phyloP scores from a whole-genome alignment of 2,797 vertebrate species.

The Centropyge bicolor region DNA sequence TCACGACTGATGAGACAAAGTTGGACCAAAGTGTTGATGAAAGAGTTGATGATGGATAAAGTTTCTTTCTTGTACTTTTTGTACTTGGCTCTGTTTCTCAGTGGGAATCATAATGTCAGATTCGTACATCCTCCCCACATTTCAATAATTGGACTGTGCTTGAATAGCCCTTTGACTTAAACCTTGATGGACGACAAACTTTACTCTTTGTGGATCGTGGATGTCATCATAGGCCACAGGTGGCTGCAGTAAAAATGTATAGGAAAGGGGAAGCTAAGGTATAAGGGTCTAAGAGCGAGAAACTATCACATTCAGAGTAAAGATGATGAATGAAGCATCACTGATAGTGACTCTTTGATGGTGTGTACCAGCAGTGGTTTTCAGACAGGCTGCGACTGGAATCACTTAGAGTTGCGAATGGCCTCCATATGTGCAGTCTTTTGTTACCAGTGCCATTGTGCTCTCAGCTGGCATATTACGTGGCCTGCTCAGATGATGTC shows the following conservation, averaged over 20 bases:
- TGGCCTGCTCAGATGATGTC: conserved; percentile 20
- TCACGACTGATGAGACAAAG: too few relatives aligned
- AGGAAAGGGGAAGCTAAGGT: background rate
- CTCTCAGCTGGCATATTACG: conserved; percentile 29
- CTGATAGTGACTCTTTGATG: background rate
- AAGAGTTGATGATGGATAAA: too few relatives aligned
- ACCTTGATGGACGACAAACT: background rate
- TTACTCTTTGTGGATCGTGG: conserved; percentile 5
- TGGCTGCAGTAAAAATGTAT: background rate
- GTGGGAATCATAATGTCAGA: conserved; percentile 38
- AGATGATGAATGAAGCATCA: conserved; percentile 4
- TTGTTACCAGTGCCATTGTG: conserved; percentile 32
- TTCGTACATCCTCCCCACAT: conserved; percentile 28
- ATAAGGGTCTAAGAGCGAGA: background rate
- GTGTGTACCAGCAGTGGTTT: conserved; percentile 10
- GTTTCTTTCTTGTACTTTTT: too few relatives aligned
- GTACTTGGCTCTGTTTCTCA: too few relatives aligned
- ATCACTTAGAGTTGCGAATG: conserved; percentile 61
- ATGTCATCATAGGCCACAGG: background rate
- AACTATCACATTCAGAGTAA: background rate
- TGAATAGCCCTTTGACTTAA: conserved; percentile 25
- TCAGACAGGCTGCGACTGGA: conserved; percentile 45
- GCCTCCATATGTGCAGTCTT: conserved; percentile 54
- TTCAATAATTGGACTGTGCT: conserved; percentile 22
- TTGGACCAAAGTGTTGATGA: too few relatives aligned